phyloP scores from a whole-genome alignment of 2,113 vertebrate species.

The Mesoclemmys tuberculata region DNA sequence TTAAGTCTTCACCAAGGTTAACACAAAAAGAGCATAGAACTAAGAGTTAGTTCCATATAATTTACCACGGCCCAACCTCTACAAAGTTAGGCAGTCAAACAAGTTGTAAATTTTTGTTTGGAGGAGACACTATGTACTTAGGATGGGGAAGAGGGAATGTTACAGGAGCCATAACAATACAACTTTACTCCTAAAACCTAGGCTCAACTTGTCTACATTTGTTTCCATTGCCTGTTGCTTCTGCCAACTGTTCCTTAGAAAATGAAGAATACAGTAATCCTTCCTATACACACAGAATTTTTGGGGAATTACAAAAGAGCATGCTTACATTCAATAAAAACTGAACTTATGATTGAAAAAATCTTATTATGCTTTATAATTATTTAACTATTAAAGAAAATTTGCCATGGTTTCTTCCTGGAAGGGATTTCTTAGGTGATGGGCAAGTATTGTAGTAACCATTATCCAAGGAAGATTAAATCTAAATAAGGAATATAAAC shows the following conservation, averaged over 20 bases:
- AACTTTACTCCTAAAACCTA: not conserved
- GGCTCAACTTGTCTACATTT: not conserved
- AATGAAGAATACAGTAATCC: not conserved
- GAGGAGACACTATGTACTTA: not conserved
- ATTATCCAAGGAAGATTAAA: not conserved
- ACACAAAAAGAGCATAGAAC: not conserved
- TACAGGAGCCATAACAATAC: not conserved
- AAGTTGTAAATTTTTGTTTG: not conserved
- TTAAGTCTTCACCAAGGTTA: not conserved
- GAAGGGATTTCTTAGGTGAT: not conserved
- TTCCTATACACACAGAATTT: not conserved
- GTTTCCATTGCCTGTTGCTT: not conserved
- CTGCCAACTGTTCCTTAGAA: rapidly evolving
- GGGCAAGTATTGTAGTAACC: not conserved
- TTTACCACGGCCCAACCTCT: not conserved
- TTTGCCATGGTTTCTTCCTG: not conserved
- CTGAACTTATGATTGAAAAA: not conserved
- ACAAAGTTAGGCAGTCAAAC: not conserved
- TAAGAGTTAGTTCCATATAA: not conserved
- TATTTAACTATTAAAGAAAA: not conserved
- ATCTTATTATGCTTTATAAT: not conserved
- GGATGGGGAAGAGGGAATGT: not conserved
- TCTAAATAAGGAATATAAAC: not conserved
- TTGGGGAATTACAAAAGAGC: not conserved
- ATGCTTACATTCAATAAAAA: not conserved